Conservation (phyloP, 2,797 vertebrate species). For the Anomalospiza imberbis region DNA sequence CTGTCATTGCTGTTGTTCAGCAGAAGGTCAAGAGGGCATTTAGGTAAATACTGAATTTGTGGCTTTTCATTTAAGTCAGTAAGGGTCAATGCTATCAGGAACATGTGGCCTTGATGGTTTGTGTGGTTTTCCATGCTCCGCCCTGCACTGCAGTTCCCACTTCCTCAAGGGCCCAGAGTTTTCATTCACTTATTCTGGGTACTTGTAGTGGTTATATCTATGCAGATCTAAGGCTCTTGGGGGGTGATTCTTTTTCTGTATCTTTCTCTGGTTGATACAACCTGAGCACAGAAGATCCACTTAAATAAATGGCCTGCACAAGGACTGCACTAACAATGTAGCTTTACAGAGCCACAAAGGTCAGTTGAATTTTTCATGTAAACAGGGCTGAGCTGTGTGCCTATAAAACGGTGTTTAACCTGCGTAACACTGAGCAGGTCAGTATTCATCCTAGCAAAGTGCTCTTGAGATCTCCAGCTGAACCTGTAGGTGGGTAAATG, state of each 20-base stretch:
- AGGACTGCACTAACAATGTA: background rate
- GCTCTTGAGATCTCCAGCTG: conserved; percentile 18
- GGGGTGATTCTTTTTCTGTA: background rate
- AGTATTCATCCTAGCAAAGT: conserved; percentile 8
- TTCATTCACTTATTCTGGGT: background rate
- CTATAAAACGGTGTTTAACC: background rate
- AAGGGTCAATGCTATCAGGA: background rate
- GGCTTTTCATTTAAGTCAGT: background rate
- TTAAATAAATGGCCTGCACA: background rate
- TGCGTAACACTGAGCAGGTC: background rate
- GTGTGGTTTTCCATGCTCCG: accelerated
- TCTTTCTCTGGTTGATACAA: background rate
- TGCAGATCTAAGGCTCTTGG: background rate
- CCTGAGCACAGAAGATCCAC: background rate
- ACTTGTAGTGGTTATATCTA: background rate
- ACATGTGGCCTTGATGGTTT: background rate
- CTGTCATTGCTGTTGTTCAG: background rate
- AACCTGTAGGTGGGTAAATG: background rate
- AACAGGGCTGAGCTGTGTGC: background rate
- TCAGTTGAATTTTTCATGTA: conserved; percentile 24
- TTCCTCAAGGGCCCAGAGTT: background rate
- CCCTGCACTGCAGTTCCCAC: background rate
- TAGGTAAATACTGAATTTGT: background rate
- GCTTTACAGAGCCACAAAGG: background rate
- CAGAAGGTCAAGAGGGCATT: background rate